Percentiles rank a stretch among this genome's conserved stretches.
These are phyloP conservation scores for Hesperia comma DNA, from an alignment of 2,888 invertebrate genomes.

Conservation along the genomic window DNA sequence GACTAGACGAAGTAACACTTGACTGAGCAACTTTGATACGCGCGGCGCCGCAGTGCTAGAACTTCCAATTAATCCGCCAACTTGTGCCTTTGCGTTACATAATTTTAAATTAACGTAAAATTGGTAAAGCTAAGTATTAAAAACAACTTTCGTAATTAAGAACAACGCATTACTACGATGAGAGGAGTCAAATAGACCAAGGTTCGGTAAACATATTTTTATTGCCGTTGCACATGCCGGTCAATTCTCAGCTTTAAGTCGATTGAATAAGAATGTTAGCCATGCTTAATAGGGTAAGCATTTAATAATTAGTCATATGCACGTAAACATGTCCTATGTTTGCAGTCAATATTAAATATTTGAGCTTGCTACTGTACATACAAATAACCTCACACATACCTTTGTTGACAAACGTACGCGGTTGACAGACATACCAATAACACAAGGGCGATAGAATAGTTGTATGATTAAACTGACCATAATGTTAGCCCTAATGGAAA, in stretches of 20 bases:
- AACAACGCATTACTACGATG: constrained; percentile 17
- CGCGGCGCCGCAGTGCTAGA: too few relatives aligned
- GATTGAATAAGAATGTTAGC: constrained; percentile 6
- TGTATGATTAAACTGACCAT: too few relatives aligned
- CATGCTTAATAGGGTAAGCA: neutral
- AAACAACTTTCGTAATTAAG: constrained; percentile 30
- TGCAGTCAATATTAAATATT: constrained; percentile 40
- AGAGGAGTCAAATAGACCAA: constrained; percentile 15
- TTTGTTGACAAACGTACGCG: neutral
- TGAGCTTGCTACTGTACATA: constrained; percentile 36
- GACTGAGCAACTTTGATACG: too few relatives aligned
- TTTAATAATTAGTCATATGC: constrained; percentile 24
- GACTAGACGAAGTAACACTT: too few relatives aligned
- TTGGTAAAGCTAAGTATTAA: constrained; percentile 2
- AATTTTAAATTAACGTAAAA: neutral
- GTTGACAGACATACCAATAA: neutral
- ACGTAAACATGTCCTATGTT: constrained; percentile 33
- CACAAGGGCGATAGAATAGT: too few relatives aligned
- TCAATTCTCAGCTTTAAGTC: constrained; percentile 17
- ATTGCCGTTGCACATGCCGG: neutral
- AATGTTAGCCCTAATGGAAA: too few relatives aligned
- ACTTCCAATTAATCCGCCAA: too few relatives aligned
- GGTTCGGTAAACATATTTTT: constrained; percentile 24
- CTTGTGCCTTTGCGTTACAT: neutral
- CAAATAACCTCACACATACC: constrained; percentile 25